These are phyloP conservation scores for Thalassaphorura encarpata DNA, from an alignment of 1,140 invertebrate species.

Conservation along the genomic window DNA sequence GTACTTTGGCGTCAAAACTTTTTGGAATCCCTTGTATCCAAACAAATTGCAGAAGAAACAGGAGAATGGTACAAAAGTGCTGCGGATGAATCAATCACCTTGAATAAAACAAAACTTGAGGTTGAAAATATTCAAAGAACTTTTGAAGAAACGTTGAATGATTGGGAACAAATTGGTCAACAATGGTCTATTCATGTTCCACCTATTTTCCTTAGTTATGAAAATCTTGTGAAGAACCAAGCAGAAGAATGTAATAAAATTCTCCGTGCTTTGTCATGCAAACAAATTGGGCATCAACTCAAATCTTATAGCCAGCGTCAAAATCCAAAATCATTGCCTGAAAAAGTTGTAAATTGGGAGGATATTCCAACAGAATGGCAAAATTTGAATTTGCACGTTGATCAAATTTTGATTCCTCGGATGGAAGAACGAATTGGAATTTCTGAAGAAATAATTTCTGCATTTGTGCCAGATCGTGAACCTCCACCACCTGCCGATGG, in stretches of 20 bases:
- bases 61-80: slow-evolving; percentile 13
- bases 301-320: background rate
- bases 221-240: background rate
- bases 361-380: background rate
- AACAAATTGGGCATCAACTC: background rate
- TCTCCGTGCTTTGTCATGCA: background rate
- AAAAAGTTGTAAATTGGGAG: slow-evolving; percentile 12
- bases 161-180: slow-evolving; percentile 11
- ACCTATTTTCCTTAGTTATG: slow-evolving; percentile 13
- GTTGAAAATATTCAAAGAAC: background rate
- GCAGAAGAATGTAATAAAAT: background rate
- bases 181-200: slow-evolving; percentile 7
- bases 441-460: background rate
- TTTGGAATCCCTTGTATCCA: slow-evolving; percentile 6
- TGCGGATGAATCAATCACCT: background rate
- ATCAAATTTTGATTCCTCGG: background rate
- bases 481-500: slow-evolving; percentile 5
- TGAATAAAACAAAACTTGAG: background rate
- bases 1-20: slow-evolving; percentile 15
- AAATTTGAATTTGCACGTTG: background rate
- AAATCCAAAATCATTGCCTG: slow-evolving; percentile 3
- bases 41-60: slow-evolving; percentile 2
- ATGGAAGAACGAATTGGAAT: background rate
- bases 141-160: background rate
- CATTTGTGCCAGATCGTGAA: slow-evolving; percentile 11